Evolutionary conservation across 37 sponge, comb jelly and placozoan genomes (phyloP), one percentile per base, ranked within the genome.

Genomic region (Petrosia ficiformis): DNA sequence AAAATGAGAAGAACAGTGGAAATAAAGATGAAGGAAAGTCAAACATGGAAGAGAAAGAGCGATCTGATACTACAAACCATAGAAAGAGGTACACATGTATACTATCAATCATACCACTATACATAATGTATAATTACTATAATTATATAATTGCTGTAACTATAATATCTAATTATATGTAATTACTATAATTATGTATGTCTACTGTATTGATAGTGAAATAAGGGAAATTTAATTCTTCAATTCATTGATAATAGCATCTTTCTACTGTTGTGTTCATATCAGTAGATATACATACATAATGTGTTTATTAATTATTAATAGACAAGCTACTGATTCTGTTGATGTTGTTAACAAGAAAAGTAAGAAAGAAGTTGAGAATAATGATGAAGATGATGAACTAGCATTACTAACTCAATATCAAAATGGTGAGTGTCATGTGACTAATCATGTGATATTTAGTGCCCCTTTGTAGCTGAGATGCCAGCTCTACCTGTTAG

Each of bases 401-500:
- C 70, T 67, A 26, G 22, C 41, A 19, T 48, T 48, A 48, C 14
- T 48, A 30, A 10, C 24, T 10, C 57, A 68, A 68, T 67, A 67
- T 35, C 57, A 44, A 34, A 32, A 60, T 33, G 76, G 64, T 59
- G 42, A 10, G 64, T 48, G 31, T 41, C 22, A 25, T 43, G 39
- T 11, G 38, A 36, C 2, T 40, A 26, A 36, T 25, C n/a, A 24
- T 32, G n/a, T n/a, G n/a, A n/a, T n/a, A n/a, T n/a, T n/a, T n/a
- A n/a, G n/a, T n/a, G n/a, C n/a, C n/a, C 11, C 3, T 67, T 1
- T 48, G 10, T 26, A 41, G 60, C 79, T 70, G 71, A 57, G 69
- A 56, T 70, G 44, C 79, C 71, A 24, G 65, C 67, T 39, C 71
- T 65, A 34, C 70, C 39, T 1, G 59, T 48, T 61, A 10, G 22